These are phyloP conservation scores for Sesia apiformis DNA, from an alignment of 2,888 invertebrate genomes.

Conservation along the genomic window DNA sequence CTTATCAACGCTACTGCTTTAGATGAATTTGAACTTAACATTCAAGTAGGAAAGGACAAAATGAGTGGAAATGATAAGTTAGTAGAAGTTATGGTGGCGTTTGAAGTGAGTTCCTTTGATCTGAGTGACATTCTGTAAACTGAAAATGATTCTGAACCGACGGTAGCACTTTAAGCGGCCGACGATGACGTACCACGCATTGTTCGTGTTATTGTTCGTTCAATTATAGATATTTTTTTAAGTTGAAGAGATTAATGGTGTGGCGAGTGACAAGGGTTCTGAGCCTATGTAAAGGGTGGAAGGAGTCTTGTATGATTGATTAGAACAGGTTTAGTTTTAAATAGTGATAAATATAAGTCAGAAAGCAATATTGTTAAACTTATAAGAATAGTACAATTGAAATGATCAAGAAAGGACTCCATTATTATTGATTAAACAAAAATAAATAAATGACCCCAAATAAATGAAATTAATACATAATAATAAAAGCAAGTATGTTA, in stretches of 20 bases:
- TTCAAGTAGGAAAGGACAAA: slow-evolving; percentile 14
- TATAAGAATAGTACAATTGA: too few species aligned
- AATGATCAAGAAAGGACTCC: too few species aligned
- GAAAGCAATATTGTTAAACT: too few species aligned
- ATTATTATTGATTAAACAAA: too few species aligned
- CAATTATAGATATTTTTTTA: slow-evolving; percentile 51
- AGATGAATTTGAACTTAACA: slow-evolving; percentile 21
- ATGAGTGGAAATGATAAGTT: slow-evolving; percentile 25
- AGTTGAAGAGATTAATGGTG: slow-evolving; percentile 38
- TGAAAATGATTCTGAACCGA: slow-evolving; percentile 52
- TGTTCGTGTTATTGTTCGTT: slow-evolving; percentile 34
- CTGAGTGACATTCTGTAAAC: slow-evolving; percentile 62
- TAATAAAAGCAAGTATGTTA: too few species aligned
- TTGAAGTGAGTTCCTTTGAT: slow-evolving; percentile 65
- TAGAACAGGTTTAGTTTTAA: background rate
- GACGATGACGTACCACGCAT: slow-evolving; percentile 36
- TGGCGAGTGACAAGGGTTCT: slow-evolving; percentile 44
- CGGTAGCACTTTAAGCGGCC: slow-evolving; percentile 37
- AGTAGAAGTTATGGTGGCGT: slow-evolving; percentile 39
- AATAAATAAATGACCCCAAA: too few species aligned
- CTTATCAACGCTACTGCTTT: slow-evolving; percentile 9
- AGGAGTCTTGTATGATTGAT: background rate
- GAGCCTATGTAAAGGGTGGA: background rate
- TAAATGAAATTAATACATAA: too few species aligned
- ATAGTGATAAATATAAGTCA: too few species aligned